These are phyloP conservation scores for Aeoliscus strigatus DNA, from an alignment of 2,797 vertebrate genomes.

Conservation along the genomic window DNA sequence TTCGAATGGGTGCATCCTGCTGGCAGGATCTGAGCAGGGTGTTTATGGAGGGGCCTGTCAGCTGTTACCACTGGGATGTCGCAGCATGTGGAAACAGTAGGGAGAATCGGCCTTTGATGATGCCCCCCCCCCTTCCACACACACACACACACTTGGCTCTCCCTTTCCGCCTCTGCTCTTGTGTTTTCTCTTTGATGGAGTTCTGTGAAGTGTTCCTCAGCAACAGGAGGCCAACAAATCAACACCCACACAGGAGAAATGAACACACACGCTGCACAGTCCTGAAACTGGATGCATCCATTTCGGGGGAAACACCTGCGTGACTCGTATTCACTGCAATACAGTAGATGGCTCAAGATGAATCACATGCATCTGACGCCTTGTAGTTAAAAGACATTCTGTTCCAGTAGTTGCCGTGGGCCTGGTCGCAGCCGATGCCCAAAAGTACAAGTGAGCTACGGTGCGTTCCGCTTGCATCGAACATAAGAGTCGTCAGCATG, in stretches of 20 bases:
- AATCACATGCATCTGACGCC: too few species aligned
- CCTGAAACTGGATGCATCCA: constrained; percentile 13
- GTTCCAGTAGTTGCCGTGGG: too few species aligned
- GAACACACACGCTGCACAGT: constrained; percentile 25
- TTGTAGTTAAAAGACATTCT: too few species aligned
- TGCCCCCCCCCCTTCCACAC: constrained; percentile 50
- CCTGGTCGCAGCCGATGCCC: too few species aligned
- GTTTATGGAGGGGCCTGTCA: constrained; percentile 74
- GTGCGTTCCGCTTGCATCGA: too few species aligned
- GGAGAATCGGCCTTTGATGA: constrained; percentile 77
- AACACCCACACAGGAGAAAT: constrained; percentile 53
- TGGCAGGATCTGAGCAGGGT: constrained; percentile 73
- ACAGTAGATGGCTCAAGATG: constrained; percentile 4
- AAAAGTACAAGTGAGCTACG: too few species aligned
- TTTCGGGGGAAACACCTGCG: constrained; percentile 42
- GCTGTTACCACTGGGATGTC: constrained; percentile 58
- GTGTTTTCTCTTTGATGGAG: constrained; percentile 64
- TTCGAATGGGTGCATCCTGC: constrained; percentile 69
- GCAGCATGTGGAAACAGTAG: constrained; percentile 69
- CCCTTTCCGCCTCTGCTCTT: constrained; percentile 43
- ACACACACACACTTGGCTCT: constrained; percentile 35
- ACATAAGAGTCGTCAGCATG: too few species aligned
- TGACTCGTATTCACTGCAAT: background rate
- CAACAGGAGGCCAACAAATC: constrained; percentile 57
- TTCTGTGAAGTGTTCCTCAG: constrained; percentile 67